phyloP scores from a whole-genome alignment of 37 sponge, comb jelly and placozoan genomes.

The Aphrocallistes beatrix region DNA sequence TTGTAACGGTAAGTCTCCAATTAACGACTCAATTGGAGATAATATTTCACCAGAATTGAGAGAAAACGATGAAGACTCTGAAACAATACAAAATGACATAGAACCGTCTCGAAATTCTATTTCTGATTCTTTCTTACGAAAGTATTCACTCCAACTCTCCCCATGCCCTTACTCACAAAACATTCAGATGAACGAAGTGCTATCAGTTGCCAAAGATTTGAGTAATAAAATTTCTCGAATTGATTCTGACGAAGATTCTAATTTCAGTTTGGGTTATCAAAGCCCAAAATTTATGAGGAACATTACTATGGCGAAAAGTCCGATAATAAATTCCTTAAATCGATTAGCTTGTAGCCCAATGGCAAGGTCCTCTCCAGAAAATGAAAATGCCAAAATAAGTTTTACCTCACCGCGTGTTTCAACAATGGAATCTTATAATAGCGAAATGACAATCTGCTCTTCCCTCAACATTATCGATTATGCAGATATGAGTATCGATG shows the following conservation, averaged over 20 bases:
- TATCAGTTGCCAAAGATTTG: not conserved
- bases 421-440: not conserved
- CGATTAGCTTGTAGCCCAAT: not conserved
- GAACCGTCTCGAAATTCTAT: too few relatives aligned
- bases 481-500: constrained; percentile 12
- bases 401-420: not conserved
- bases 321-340: too few relatives aligned
- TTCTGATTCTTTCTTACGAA: too few relatives aligned
- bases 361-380: not conserved
- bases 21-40: too few relatives aligned
- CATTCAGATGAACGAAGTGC: constrained; percentile 12
- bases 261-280: not conserved
- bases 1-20: too few relatives aligned
- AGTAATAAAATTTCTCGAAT: not conserved
- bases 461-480: not conserved
- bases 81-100: too few relatives aligned
- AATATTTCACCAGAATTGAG: too few relatives aligned
- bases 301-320: too few relatives aligned
- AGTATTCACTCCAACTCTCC: too few relatives aligned
- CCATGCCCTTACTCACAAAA: not conserved
- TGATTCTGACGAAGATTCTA: not conserved
- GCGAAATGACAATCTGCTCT: not conserved
- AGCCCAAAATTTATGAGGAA: not conserved
- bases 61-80: too few relatives aligned
- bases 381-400: not conserved